phyloP scores from a whole-genome alignment of 1,140 invertebrate genomes.

The Drosophila simulans region DNA sequence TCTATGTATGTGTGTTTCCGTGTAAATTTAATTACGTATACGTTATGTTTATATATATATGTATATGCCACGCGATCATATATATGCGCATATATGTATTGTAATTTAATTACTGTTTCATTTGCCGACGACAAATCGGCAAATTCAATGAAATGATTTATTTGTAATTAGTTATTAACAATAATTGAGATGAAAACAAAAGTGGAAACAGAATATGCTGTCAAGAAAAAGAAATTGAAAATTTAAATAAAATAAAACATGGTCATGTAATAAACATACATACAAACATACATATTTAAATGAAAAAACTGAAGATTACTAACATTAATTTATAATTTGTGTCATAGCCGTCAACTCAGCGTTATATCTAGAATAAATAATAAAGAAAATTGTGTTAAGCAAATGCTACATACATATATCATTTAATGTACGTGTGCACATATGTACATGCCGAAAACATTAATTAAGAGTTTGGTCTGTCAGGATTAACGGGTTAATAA shows the following conservation, averaged over 20 bases:
- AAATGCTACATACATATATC: constrained; percentile 35
- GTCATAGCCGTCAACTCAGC: constrained; percentile 59
- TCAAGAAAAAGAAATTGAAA: constrained; percentile 65
- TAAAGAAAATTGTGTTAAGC: constrained; percentile 65
- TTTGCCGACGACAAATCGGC: constrained; percentile 65
- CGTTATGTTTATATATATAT: constrained; percentile 52
- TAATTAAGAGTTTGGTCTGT: constrained; percentile 33
- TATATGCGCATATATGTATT: constrained; percentile 65
- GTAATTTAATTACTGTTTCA: constrained; percentile 61
- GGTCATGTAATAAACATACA: constrained; percentile 68
- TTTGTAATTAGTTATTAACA: constrained; percentile 71
- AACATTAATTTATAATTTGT: constrained; percentile 68
- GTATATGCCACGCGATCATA: constrained; percentile 57
- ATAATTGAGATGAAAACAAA: constrained; percentile 12
- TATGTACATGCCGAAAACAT: constrained; percentile 27
- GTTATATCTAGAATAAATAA: constrained; percentile 52
- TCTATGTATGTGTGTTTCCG: constrained; percentile 65
- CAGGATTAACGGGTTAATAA: constrained; percentile 36
- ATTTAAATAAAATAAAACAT: constrained; percentile 69
- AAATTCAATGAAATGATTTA: constrained; percentile 61
- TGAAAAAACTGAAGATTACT: constrained; percentile 55
- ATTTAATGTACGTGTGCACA: constrained; percentile 48
- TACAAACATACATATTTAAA: constrained; percentile 54
- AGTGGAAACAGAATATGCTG: constrained; percentile 21
- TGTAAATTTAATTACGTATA: constrained; percentile 61